Conservation (phyloP, 2,888 invertebrate species). For the Watsonalla cultraria region DNA sequence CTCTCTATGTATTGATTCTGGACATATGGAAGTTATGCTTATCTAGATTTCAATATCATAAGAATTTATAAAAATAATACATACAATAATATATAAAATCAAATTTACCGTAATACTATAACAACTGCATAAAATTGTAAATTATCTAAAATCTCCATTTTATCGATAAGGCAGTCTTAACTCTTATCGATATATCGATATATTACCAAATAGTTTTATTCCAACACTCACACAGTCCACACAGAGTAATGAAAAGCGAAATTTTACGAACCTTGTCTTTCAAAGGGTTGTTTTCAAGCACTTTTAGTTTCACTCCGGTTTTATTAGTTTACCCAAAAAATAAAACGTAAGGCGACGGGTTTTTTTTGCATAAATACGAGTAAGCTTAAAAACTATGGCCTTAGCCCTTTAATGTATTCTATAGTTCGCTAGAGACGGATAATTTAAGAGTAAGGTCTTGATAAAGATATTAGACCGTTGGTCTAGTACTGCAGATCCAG, state of each 20-base stretch:
- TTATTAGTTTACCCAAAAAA: background rate
- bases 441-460: too few species aligned
- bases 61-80: too few species aligned
- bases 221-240: background rate
- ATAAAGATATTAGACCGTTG: too few species aligned
- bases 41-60: too few species aligned
- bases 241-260: slow-evolving; percentile 25
- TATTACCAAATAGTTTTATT: background rate
- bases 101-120: too few species aligned
- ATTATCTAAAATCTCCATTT: background rate
- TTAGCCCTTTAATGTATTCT: background rate
- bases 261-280: slow-evolving; percentile 60
- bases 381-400: background rate
- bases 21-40: too few species aligned
- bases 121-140: too few species aligned
- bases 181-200: background rate
- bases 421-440: too few species aligned
- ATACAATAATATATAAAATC: too few species aligned
- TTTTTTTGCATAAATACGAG: background rate
- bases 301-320: background rate
- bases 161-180: too few species aligned
- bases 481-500: too few species aligned
- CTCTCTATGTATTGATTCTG: too few species aligned
- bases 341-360: background rate
- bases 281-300: slow-evolving; percentile 40